phyloP scores from a whole-genome alignment of 2,113 vertebrate species.

The Corythoichthys haematopterus region DNA sequence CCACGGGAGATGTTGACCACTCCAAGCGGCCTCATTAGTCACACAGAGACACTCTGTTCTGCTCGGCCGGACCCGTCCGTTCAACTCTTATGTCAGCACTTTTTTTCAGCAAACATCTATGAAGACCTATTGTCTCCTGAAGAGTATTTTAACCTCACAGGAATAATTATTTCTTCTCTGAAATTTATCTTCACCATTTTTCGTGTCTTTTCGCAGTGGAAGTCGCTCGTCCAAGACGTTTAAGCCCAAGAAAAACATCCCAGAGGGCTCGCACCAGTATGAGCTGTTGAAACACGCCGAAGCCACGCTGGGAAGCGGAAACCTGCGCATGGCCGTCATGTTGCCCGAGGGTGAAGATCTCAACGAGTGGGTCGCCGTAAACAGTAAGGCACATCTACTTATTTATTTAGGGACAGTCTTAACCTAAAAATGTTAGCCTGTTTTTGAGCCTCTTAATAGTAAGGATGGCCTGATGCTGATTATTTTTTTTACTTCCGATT shows the following conservation, averaged over 20 bases:
- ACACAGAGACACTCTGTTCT: constrained; percentile 34
- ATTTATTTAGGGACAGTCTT: no score
- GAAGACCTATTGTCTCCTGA: background rate
- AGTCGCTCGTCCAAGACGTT: constrained; percentile 90
- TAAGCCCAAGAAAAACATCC: constrained; percentile 96
- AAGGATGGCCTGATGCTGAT: no score
- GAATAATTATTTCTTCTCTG: no score
- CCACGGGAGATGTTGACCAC: constrained; percentile 25
- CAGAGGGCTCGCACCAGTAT: constrained; percentile 92
- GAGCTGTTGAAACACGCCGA: constrained; percentile 92
- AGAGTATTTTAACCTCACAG: background rate
- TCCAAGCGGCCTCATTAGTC: constrained; percentile 47
- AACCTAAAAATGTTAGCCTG: no score
- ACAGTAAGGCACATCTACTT: constrained; percentile 76
- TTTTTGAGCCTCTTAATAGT: no score
- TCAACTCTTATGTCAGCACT: constrained; percentile 7
- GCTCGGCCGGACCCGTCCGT: constrained; percentile 5
- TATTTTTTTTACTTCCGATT: no score
- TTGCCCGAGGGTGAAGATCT: constrained; percentile 91
- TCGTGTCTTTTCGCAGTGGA: constrained; percentile 62
- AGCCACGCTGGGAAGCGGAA: constrained; percentile 90
- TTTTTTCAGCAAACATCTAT: constrained; percentile 4
- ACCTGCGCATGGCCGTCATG: constrained; percentile 90
- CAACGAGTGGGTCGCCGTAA: constrained; percentile 94
- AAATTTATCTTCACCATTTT: no score